These are phyloP conservation scores for Sebastes hubbsi DNA, from an alignment of 2,797 vertebrate genomes.

Conservation along the genomic window DNA sequence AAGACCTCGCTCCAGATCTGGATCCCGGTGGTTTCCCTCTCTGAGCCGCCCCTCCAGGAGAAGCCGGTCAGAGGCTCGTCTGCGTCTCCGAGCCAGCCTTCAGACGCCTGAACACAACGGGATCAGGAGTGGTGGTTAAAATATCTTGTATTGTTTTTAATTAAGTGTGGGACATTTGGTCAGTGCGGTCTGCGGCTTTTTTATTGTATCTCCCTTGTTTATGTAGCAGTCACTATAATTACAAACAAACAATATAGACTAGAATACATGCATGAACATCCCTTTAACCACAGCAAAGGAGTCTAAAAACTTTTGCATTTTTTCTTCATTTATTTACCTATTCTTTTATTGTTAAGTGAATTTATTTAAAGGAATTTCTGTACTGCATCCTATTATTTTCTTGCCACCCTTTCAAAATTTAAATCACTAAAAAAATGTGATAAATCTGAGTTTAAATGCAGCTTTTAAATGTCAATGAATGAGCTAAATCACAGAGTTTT, in stretches of 20 bases:
- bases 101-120: slow-evolving; percentile 81
- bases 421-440: accelerated
- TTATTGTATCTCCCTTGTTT: neutral
- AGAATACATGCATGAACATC: too few species aligned
- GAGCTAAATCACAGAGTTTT: too few species aligned
- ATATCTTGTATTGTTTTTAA: neutral
- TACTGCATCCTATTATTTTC: neutral
- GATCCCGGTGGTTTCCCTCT: slow-evolving; percentile 97
- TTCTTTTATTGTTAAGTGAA: neutral
- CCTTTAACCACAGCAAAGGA: too few species aligned
- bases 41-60: slow-evolving; percentile 97
- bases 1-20: slow-evolving; percentile 99
- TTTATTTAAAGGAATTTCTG: neutral
- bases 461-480: too few species aligned
- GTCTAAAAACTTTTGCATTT: neutral
- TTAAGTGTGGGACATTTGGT: neutral
- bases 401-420: too few species aligned
- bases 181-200: neutral
- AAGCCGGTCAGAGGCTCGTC: slow-evolving; percentile 96
- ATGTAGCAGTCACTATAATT: accelerated
- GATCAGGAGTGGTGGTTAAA: neutral
- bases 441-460: too few species aligned
- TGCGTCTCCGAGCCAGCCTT: slow-evolving; percentile 91
- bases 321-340: neutral
- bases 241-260: too few species aligned